Evolutionary conservation across 2,888 invertebrate genomes (phyloP).

Genomic region (Agriopis marginaria): DNA sequence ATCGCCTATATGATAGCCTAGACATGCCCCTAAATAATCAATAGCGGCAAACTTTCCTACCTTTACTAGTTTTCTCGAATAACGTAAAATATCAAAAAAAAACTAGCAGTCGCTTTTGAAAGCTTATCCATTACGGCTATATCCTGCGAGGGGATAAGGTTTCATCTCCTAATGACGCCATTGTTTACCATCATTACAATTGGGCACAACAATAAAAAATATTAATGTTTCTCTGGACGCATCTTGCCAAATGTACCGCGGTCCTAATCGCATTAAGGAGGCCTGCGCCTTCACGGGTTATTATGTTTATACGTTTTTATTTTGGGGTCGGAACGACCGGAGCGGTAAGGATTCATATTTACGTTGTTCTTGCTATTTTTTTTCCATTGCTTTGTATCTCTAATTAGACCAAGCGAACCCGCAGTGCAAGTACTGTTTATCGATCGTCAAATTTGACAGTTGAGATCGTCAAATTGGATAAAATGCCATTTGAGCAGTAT

Average conservation of each 20-base stretch:
- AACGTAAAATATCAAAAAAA: neutral
- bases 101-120: no score
- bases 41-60: neutral
- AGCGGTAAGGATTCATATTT: constrained; percentile 65
- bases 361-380: constrained; percentile 8
- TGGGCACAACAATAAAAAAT: constrained; percentile 79
- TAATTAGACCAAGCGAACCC: neutral
- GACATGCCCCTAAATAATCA: no score
- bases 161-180: constrained; percentile 34
- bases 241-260: constrained; percentile 68
- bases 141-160: constrained; percentile 11
- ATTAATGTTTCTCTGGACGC: constrained; percentile 73
- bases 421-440: no score
- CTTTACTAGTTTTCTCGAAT: neutral
- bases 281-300: constrained; percentile 81
- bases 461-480: no score
- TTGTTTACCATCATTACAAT: constrained; percentile 79
- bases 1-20: no score
- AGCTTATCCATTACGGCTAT: constrained; percentile 13
- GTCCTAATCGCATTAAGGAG: constrained; percentile 69
- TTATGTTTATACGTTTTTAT: constrained; percentile 80
- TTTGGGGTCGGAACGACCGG: constrained; percentile 58
- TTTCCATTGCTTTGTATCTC: neutral
- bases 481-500: no score
- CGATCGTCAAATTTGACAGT: no score